phyloP scores from a whole-genome alignment of 1,140 invertebrate genomes.

The Hydropsyche tenuis region DNA sequence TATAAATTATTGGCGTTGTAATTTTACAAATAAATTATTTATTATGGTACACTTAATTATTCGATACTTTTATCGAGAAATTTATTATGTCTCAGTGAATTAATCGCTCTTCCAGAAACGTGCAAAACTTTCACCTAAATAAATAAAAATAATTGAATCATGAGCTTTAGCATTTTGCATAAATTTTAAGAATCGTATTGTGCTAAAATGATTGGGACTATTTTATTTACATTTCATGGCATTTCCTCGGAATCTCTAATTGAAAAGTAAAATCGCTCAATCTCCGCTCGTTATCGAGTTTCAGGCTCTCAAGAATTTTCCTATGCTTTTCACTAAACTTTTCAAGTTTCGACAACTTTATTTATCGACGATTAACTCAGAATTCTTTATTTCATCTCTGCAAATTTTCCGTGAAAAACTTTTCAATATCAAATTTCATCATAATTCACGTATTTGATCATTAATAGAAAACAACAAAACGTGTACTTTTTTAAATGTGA shows the following conservation, averaged over 20 bases:
- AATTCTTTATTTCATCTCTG: neutral
- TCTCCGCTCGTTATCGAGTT: slow-evolving; percentile 5
- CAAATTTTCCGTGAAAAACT: neutral
- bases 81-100: no score
- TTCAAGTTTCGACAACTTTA: slow-evolving; percentile 1
- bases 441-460: no score
- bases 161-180: neutral
- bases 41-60: no score
- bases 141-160: no score
- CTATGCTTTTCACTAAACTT: slow-evolving; percentile 22
- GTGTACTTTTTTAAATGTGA: no score
- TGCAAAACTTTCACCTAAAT: no score
- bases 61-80: no score
- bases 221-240: slow-evolving; percentile 16
- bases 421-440: neutral
- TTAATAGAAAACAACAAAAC: no score
- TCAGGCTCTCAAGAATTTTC: slow-evolving; percentile 8
- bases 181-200: neutral
- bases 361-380: slow-evolving; percentile 7
- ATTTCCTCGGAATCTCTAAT: neutral
- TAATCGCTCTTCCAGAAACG: no score
- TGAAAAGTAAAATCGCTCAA: slow-evolving; percentile 13
- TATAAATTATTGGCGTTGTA: no score
- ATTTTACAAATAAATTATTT: no score
- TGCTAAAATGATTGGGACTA: neutral